A percentile compares a stretch with the other conserved stretches of the same genome.
phyloP scores from a whole-genome alignment of 2,888 invertebrate species.

The Drosophila atroscutellata region DNA sequence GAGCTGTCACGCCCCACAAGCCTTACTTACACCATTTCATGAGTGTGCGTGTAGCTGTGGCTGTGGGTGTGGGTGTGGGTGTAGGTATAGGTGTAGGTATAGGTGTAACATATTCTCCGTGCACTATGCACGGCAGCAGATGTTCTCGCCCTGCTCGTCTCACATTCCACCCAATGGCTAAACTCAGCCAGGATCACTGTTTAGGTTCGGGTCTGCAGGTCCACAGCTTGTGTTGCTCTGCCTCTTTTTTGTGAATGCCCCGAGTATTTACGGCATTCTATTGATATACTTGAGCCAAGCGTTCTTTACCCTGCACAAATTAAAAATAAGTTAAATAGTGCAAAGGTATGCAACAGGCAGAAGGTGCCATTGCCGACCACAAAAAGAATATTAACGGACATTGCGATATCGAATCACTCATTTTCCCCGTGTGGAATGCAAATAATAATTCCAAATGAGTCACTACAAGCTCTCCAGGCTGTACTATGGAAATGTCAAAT shows the following conservation, averaged over 20 bases:
- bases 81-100: conserved; percentile 11
- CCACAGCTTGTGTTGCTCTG: conserved; percentile 15
- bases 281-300: conserved; percentile 67
- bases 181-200: background rate
- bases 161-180: conserved; percentile 3
- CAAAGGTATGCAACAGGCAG: background rate
- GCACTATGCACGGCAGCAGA: conserved; percentile 69
- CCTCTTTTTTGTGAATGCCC: conserved; percentile 34
- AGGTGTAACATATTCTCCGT: conserved; percentile 41
- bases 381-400: background rate
- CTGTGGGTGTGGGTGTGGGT: conserved; percentile 4
- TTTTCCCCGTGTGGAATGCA: background rate
- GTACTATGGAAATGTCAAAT: background rate
- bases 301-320: background rate
- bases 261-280: conserved; percentile 75
- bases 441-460: background rate
- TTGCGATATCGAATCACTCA: background rate
- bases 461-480: background rate
- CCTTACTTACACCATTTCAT: conserved; percentile 44
- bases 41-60: conserved; percentile 4
- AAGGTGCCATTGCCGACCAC: background rate
- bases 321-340: background rate
- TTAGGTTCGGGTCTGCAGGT: conserved; percentile 11
- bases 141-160: conserved; percentile 36
- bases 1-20: conserved; percentile 23